phyloP scores from a whole-genome alignment of 2,888 invertebrate genomes.

The Cartodere bifasciata region DNA sequence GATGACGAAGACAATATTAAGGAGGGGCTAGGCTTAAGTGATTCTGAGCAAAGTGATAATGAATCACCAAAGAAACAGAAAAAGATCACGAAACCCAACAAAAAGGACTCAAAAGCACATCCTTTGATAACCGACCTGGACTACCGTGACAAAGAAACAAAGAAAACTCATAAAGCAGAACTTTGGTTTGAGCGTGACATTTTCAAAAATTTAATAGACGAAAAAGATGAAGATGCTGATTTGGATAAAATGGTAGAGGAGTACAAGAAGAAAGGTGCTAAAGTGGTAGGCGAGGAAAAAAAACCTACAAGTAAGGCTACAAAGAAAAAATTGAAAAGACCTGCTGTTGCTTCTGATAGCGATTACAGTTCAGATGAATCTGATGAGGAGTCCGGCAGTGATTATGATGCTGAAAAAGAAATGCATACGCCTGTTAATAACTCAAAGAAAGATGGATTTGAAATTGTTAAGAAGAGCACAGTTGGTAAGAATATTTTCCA shows the following conservation, averaged over 20 bases:
- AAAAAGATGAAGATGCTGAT: conserved; percentile 79
- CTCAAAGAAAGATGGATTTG: conserved; percentile 48
- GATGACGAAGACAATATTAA: conserved; percentile 39
- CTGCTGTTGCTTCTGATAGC: conserved; percentile 19
- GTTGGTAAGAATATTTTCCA: conserved; percentile 13
- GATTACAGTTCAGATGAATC: conserved; percentile 28
- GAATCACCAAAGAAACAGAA: conserved; percentile 11
- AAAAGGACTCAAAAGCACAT: conserved; percentile 35
- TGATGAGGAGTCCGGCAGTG: conserved; percentile 28
- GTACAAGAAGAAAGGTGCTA: conserved; percentile 57
- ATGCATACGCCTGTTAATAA: conserved; percentile 24
- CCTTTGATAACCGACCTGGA: conserved; percentile 74
- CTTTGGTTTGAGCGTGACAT: conserved; percentile 80
- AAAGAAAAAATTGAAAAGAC: conserved; percentile 15
- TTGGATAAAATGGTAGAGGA: conserved; percentile 64
- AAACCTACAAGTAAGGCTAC: conserved; percentile 17
- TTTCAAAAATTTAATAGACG: conserved; percentile 67
- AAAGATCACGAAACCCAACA: conserved; percentile 27
- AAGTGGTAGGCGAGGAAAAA: conserved; percentile 32
- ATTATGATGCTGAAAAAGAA: conserved; percentile 38
- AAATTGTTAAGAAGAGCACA: conserved; percentile 48
- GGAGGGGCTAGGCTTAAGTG: conserved; percentile 50
- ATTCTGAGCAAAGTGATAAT: conserved; percentile 40
- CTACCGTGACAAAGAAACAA: conserved; percentile 57
- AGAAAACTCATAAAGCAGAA: conserved; percentile 64